Evolutionary conservation across 2,797 vertebrate genomes (phyloP).

Genomic region (Trematocara caparti): DNA sequence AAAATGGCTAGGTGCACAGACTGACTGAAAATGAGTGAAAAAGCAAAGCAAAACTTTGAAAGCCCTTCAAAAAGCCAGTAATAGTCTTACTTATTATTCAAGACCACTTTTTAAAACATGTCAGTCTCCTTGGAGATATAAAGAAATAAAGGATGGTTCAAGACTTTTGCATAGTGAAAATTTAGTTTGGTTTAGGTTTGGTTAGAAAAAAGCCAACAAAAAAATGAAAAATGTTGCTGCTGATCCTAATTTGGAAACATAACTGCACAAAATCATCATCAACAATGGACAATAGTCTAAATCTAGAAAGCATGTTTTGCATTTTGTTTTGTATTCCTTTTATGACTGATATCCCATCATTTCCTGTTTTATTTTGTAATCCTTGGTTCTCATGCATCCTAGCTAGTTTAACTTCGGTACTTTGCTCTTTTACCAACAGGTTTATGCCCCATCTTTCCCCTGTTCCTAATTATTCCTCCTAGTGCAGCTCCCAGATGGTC

Average conservation of each 20-base stretch:
- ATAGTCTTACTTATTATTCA: neutral
- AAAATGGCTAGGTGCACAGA: neutral
- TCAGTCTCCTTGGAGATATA: neutral
- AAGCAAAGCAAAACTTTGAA: neutral
- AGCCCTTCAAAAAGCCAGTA: neutral
- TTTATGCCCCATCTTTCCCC: neutral
- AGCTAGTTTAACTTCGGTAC: neutral
- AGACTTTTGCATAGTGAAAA: neutral
- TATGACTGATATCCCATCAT: neutral
- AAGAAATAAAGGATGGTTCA: neutral
- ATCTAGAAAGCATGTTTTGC: neutral
- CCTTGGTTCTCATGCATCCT: neutral
- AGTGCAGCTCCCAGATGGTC: neutral
- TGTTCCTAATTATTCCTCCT: neutral
- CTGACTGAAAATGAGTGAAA: neutral
- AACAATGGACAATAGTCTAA: neutral
- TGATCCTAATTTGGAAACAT: neutral
- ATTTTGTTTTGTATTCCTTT: neutral
- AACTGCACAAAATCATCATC: neutral
- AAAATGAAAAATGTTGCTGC: accelerated
- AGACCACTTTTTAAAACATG: neutral
- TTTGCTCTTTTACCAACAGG: neutral
- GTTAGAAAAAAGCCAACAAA: neutral
- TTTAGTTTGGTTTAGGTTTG: neutral
- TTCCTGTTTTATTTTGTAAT: neutral